phyloP scores from a whole-genome alignment of 2,797 vertebrate genomes.

The Onychomys leucogaster region DNA sequence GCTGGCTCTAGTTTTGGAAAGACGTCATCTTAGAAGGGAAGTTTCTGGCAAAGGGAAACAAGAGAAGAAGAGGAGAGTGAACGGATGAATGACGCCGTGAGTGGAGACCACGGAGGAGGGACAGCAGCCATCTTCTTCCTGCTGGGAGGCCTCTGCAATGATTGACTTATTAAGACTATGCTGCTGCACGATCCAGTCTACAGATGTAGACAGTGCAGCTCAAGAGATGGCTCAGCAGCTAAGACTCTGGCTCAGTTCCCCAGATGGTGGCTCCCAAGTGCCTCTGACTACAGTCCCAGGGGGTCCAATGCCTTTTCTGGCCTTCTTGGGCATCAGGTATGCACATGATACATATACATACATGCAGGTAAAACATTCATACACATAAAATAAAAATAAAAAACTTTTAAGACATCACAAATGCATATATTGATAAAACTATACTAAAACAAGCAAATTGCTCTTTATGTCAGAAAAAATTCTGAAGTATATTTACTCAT shows the following conservation, averaged over 20 bases:
- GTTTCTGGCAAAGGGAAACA: conserved; percentile 31
- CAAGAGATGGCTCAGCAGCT: neutral
- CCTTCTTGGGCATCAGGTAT: neutral
- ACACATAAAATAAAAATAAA: neutral
- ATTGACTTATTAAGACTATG: neutral
- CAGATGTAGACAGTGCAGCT: neutral
- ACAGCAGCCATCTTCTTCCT: neutral
- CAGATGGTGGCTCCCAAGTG: neutral
- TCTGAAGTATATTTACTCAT: conserved; percentile 53
- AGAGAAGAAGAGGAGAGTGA: neutral
- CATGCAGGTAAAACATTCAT: neutral
- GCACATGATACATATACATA: neutral
- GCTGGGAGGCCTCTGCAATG: neutral
- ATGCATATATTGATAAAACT: conserved; percentile 19
- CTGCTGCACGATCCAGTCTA: neutral
- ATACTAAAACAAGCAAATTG: conserved; percentile 57
- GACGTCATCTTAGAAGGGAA: neutral
- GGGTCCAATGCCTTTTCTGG: neutral
- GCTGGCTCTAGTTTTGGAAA: conserved; percentile 6
- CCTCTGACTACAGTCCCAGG: neutral
- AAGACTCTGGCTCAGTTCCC: neutral
- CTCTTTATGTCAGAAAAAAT: conserved; percentile 48
- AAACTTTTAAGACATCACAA: neutral
- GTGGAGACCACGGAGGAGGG: neutral
- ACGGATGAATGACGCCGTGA: neutral